Conservation (phyloP, 2,797 vertebrate genomes). For the Lycodopsis pacificus region DNA sequence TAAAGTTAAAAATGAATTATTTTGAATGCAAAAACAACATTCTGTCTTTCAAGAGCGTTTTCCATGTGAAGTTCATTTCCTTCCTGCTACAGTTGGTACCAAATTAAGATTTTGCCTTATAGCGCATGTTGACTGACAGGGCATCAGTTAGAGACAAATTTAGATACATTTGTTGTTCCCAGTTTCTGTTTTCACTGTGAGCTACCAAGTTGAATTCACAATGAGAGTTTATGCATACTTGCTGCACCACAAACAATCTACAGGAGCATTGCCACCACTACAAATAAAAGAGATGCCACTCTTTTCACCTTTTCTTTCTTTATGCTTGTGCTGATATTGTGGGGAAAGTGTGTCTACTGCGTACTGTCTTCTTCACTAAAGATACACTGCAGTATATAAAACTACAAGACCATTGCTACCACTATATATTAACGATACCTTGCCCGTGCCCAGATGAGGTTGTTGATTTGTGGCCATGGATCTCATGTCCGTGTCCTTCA, state of each 20-base stretch:
- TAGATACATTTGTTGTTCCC: conserved; percentile 23
- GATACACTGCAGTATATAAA: neutral
- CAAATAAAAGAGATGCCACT: conserved; percentile 21
- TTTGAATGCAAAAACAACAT: conserved; percentile 1
- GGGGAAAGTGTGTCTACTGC: neutral
- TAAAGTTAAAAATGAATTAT: conserved; percentile 5
- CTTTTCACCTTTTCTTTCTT: too few relatives aligned
- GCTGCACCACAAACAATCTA: neutral
- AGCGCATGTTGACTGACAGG: conserved; percentile 50
- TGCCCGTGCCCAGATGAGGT: neutral
- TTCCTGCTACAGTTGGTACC: conserved; percentile 3
- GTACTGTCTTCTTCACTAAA: neutral
- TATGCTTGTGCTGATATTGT: too few relatives aligned
- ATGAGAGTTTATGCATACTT: conserved; percentile 4
- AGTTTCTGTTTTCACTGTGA: conserved; percentile 8
- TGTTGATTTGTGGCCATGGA: neutral
- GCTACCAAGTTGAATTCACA: conserved; percentile 6
- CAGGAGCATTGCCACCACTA: neutral
- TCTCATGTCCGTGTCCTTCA: conserved; percentile 9
- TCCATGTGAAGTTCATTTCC: conserved; percentile 20
- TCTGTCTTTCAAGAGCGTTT: conserved; percentile 10
- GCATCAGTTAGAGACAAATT: conserved; percentile 43
- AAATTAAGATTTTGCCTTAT: conserved; percentile 49
- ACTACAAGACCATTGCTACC: neutral
- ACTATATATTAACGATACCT: neutral